These are phyloP conservation scores for Lacerta viridis DNA, from an alignment of 2,797 vertebrate species.

Conservation along the genomic window DNA sequence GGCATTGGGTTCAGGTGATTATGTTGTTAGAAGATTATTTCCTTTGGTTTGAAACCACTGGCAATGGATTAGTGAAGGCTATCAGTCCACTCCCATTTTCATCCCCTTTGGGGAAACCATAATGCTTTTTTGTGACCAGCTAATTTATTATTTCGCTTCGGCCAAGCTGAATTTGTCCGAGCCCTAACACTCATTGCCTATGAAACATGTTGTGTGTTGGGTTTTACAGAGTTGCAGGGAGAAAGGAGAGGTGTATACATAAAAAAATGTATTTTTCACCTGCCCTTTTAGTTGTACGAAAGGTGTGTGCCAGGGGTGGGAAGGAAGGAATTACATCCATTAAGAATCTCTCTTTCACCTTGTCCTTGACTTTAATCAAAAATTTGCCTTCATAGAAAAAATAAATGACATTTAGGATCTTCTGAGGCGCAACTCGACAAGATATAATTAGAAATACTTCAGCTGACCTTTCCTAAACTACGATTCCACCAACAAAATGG, in stretches of 20 bases:
- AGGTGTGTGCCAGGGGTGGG: not conserved
- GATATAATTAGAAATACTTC: constrained; percentile 80
- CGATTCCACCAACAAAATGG: constrained; percentile 74
- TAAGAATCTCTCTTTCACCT: constrained; percentile 56
- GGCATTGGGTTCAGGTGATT: not conserved
- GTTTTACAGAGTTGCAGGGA: not conserved
- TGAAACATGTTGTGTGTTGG: not conserved
- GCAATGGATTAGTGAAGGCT: not conserved
- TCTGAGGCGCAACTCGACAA: constrained; percentile 63
- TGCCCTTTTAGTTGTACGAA: not conserved
- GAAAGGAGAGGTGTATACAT: not conserved
- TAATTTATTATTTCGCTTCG: not conserved
- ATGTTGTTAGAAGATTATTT: not conserved
- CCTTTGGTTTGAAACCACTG: not conserved
- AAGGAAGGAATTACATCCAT: constrained; percentile 44
- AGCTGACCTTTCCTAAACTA: constrained; percentile 81
- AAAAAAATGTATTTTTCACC: not conserved
- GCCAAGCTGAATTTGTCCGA: not conserved
- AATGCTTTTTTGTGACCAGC: not conserved
- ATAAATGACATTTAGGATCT: constrained; percentile 70
- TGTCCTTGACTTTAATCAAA: constrained; percentile 66
- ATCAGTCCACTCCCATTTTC: not conserved
- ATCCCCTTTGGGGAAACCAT: not conserved
- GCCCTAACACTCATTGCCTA: not conserved
- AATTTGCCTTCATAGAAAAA: constrained; percentile 69